A percentile compares a stretch with the other conserved stretches of the same genome.
Conservation (phyloP, 2,888 invertebrate genomes). For the Sinodicranocentrus sp. region DNA sequence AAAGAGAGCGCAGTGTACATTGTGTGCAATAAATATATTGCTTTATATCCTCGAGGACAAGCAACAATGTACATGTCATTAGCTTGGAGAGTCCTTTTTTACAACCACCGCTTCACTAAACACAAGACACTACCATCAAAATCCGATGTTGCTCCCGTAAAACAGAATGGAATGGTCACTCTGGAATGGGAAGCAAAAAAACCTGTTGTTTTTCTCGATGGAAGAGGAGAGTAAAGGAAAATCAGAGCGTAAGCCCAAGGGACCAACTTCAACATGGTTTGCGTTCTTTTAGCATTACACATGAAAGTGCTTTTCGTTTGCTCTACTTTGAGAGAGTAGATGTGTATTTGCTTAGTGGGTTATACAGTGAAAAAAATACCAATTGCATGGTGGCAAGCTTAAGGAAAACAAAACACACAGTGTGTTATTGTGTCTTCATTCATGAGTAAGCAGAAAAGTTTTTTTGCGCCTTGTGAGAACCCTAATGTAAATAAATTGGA, state of each 20-base stretch:
- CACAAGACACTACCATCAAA: conserved; percentile 19
- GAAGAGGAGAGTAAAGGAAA: conserved; percentile 16
- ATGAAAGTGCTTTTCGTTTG: not conserved
- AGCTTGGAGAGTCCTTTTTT: conserved; percentile 25
- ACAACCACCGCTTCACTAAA: conserved; percentile 14
- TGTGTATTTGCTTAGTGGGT: not conserved
- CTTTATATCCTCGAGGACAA: conserved; percentile 51
- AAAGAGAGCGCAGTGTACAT: not conserved
- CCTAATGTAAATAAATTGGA: conserved; percentile 67
- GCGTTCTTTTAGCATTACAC: not conserved
- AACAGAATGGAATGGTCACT: not conserved
- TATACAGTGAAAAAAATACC: not conserved
- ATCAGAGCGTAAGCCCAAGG: conserved; percentile 47
- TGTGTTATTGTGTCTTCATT: not conserved
- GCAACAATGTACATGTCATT: conserved; percentile 32
- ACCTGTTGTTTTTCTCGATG: conserved; percentile 27
- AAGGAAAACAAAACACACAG: not conserved
- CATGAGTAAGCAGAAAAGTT: conserved; percentile 29
- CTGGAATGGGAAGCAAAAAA: not conserved
- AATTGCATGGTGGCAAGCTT: not conserved
- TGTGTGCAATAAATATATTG: conserved; percentile 47
- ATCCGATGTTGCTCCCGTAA: not conserved
- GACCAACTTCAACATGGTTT: conserved; percentile 50
- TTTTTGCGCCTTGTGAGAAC: conserved; percentile 44
- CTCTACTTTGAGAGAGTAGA: not conserved